Evolutionary conservation across 2,888 invertebrate species (phyloP).

Genomic region (Euzetes globulus): DNA sequence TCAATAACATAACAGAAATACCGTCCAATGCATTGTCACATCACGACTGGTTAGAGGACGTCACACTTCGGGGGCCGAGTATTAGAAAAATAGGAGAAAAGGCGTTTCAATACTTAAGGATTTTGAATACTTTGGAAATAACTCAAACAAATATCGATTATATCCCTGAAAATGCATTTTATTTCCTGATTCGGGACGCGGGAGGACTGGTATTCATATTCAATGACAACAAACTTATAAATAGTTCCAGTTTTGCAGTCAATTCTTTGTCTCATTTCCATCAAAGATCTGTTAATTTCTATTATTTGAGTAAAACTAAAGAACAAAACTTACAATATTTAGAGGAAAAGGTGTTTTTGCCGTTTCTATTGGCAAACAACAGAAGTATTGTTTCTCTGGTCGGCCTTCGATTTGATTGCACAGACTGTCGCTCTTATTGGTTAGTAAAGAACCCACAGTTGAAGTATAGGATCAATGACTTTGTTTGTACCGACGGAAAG

Average conservation of each 20-base stretch:
- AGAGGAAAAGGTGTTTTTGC: background rate
- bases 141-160: background rate
- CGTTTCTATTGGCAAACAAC: background rate
- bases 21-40: background rate
- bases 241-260: background rate
- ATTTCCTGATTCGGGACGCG: background rate
- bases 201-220: background rate
- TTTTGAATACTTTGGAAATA: background rate
- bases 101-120: background rate
- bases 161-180: background rate
- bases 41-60: background rate
- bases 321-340: background rate
- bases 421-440: background rate
- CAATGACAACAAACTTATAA: background rate
- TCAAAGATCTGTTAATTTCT: background rate
- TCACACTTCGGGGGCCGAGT: background rate
- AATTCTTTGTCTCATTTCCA: background rate
- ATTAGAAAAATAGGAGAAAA: background rate
- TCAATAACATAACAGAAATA: background rate
- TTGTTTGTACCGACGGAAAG: background rate
- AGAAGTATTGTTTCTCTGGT: background rate
- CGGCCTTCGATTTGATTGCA: background rate
- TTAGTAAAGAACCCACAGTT: background rate
- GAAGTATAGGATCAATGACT: background rate
- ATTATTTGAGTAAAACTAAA: background rate